phyloP scores from a whole-genome alignment of 2,113 vertebrate species.

The Pelecanus crispus region DNA sequence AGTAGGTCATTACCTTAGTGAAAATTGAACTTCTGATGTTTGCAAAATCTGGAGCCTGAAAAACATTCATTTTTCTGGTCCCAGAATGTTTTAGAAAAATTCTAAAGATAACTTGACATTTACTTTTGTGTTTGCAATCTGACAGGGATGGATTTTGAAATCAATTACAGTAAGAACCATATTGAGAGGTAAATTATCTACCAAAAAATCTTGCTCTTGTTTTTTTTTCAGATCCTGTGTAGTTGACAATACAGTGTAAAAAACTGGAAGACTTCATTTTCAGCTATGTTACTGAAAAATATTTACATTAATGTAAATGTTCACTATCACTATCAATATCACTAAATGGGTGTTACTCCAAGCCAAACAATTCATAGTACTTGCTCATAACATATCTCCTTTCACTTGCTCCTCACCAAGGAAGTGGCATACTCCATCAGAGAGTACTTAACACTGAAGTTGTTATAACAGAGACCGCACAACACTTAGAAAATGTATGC shows the following conservation, averaged over 20 bases:
- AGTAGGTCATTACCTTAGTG: neutral
- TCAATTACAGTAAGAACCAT: neutral
- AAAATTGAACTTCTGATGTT: slow-evolving; percentile 18
- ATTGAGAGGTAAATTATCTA: neutral
- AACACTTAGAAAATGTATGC: neutral
- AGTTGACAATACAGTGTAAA: neutral
- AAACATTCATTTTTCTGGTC: neutral
- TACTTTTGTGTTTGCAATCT: neutral
- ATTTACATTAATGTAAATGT: neutral
- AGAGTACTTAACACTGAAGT: neutral
- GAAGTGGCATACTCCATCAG: neutral
- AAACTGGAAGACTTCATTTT: neutral
- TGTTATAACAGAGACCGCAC: neutral
- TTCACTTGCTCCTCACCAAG: neutral
- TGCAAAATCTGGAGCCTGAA: neutral
- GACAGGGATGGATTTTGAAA: neutral
- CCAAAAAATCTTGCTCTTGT: neutral
- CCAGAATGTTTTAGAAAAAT: neutral
- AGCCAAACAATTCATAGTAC: neutral
- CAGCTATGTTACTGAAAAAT: neutral
- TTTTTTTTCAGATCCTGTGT: neutral
- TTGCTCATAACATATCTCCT: neutral
- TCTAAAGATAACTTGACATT: slow-evolving; percentile 46
- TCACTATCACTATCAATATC: no score
- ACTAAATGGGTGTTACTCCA: neutral